Conservation (phyloP, 2,113 vertebrate genomes). For the Sander vitreus region DNA sequence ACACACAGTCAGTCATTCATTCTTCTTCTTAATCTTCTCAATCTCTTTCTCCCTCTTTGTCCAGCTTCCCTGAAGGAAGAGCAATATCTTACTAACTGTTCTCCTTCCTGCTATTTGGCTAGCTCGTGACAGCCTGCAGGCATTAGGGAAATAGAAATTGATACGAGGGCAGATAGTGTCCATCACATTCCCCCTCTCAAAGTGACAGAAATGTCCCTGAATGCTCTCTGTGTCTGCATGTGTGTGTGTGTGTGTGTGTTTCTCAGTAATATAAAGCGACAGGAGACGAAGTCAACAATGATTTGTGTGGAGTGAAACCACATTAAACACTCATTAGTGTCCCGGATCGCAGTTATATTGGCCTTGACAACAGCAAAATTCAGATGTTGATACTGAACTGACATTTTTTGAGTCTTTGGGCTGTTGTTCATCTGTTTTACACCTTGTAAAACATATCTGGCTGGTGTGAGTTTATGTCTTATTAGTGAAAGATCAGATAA, state of each 20-base stretch:
- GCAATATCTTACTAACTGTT: slow-evolving; percentile 18
- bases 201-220: slow-evolving; percentile 34
- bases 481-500: background rate
- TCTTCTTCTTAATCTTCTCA: slow-evolving; percentile 5
- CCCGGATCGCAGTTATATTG: slow-evolving; percentile 12
- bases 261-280: slow-evolving; percentile 54
- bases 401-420: background rate
- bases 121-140: slow-evolving; percentile 52
- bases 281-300: slow-evolving; percentile 37
- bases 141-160: slow-evolving; percentile 51
- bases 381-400: slow-evolving; percentile 16
- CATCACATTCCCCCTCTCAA: slow-evolving; percentile 37
- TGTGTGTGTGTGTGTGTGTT: slow-evolving; percentile 5
- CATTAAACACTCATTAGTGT: slow-evolving; percentile 56
- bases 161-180: slow-evolving; percentile 55
- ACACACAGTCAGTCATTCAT: background rate
- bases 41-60: slow-evolving; percentile 17
- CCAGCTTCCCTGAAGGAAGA: slow-evolving; percentile 24
- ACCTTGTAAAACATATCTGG: background rate
- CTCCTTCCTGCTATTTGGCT: slow-evolving; percentile 14
- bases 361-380: slow-evolving; percentile 23
- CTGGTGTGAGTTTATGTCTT: background rate
- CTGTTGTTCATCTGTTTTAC: background rate
- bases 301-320: slow-evolving; percentile 38
- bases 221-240: slow-evolving; percentile 15